Conservation (phyloP, 2,797 vertebrate genomes). For the Podarcis lilfordi region DNA sequence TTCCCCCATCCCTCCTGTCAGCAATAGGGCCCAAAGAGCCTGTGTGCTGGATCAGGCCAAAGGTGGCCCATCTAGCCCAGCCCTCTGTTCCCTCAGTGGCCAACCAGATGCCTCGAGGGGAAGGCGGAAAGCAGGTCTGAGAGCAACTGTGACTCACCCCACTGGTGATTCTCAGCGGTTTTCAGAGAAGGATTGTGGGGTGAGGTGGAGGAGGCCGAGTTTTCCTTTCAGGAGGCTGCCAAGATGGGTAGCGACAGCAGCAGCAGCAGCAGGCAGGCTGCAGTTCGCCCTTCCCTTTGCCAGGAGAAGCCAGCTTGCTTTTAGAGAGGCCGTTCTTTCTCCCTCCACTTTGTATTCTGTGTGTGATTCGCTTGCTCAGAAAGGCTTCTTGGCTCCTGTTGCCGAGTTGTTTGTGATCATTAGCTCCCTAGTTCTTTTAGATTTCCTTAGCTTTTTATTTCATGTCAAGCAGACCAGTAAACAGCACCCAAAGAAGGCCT, state of each 20-base stretch:
- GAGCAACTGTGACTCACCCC: too few relatives aligned
- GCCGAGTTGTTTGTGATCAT: background rate
- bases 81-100: too few relatives aligned
- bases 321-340: background rate
- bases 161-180: background rate
- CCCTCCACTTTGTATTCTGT: background rate
- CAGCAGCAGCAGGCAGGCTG: background rate
- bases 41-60: too few relatives aligned
- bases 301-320: background rate
- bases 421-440: background rate
- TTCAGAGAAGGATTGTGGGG: too few relatives aligned
- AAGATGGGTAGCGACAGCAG: background rate
- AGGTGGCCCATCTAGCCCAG: too few relatives aligned
- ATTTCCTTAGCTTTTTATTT: conserved; percentile 44
- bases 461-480: conserved; percentile 46
- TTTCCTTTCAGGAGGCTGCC: background rate
- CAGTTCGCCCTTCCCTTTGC: background rate
- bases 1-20: too few relatives aligned
- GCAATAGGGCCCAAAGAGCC: too few relatives aligned
- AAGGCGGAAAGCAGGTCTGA: too few relatives aligned
- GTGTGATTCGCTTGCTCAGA: rapidly evolving
- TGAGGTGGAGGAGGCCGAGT: background rate
- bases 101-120: too few relatives aligned
- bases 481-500: background rate
- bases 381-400: conserved; percentile 44